Base-by-base conservation (phyloP, 2,797 vertebrate genomes). In the Eulemur rubriventer region DNA sequence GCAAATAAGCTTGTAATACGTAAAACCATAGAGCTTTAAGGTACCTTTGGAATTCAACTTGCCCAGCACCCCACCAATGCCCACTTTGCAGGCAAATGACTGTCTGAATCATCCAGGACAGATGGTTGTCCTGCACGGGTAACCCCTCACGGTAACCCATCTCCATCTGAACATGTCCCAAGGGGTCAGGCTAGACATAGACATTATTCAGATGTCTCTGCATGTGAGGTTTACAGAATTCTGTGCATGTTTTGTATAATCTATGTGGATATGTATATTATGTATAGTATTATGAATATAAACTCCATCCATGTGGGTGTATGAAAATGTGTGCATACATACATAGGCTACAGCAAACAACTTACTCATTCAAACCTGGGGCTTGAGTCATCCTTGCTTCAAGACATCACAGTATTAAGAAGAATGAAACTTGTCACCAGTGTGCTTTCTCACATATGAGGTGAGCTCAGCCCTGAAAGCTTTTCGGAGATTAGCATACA, bases 301-400 rank as follows among this genome's bases (percentile, higher is more conserved):
- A 94, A 84, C 75, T 75, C 41, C 80, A n/a, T 67, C 41, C 43
- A 20, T 92, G 93, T 97, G 89, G 91, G 67, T 93, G 41, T 94
- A 80, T 92, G 96, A 84, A 93, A 87, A 95, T 95, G 67, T 89
- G 65, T 96, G 33, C 89, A 33, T 65, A 86, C n/a, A 59, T 70
- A 87, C 57, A 67, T 33, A 78, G 38, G 35, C 88, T 88, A 55
- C 50, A 89, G 89, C 73, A 90, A 97, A 97, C 95, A 95, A 24
- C 82, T 80, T 95, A 50, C 69, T 93, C 95, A 91, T 97, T 97
- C 75, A 97, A 97, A 96, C 78, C 61, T 33, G 82, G 92, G 50
- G 3, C 0, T 84, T 87, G 76, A 96, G 89, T 98, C 91, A 96
- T 67, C 69, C 84, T 89, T 89, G 48, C 82, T 94, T 93, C 43